Evolutionary conservation across 2,888 invertebrate genomes (phyloP).

Genomic region (Deilephila elpenor): DNA sequence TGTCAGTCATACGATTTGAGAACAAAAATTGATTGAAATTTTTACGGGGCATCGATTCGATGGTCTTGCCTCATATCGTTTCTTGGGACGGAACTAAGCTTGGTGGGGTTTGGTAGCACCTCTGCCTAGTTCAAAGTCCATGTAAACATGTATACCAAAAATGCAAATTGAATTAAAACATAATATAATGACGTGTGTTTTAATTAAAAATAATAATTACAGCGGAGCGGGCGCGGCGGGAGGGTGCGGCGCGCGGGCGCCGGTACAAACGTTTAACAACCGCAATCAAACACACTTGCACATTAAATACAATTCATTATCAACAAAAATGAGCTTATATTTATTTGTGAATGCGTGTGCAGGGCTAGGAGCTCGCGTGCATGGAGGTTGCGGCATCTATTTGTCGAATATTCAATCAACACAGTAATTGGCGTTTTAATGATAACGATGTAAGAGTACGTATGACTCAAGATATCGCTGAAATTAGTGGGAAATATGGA

Average conservation of each 20-base stretch:
- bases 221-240: conserved; percentile 49
- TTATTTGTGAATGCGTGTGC: conserved; percentile 47
- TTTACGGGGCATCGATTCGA: too few relatives aligned
- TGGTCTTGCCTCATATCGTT: too few relatives aligned
- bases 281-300: conserved; percentile 81
- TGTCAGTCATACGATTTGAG: too few relatives aligned
- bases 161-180: conserved; percentile 49
- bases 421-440: too few relatives aligned
- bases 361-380: background rate
- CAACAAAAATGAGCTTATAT: conserved; percentile 82
- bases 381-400: background rate
- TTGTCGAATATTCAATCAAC: background rate
- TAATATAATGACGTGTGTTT: conserved; percentile 35
- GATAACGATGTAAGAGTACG: too few relatives aligned
- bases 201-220: conserved; percentile 74
- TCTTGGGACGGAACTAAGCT: too few relatives aligned
- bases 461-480: too few relatives aligned
- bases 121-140: too few relatives aligned
- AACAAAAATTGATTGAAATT: too few relatives aligned
- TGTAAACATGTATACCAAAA: conserved; percentile 36
- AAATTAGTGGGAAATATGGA: too few relatives aligned
- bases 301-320: conserved; percentile 80
- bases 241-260: conserved; percentile 47
- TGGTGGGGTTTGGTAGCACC: too few relatives aligned
- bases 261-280: conserved; percentile 57